Percentiles rank a stretch among this genome's conserved stretches.
Conservation (phyloP, 2,797 vertebrate species). For the Fringilla coelebs region DNA sequence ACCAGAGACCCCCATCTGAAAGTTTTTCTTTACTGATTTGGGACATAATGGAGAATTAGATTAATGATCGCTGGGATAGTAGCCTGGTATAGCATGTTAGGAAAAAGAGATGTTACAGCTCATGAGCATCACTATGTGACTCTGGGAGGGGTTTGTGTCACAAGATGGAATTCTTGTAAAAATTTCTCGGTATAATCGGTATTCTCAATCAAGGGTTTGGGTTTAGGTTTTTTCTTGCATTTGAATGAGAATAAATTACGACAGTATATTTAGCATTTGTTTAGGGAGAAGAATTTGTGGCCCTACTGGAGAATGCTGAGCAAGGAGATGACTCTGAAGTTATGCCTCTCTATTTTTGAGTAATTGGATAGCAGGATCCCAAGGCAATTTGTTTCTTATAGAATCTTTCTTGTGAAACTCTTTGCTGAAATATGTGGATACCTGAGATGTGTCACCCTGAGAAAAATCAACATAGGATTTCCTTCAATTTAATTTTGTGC, state of each 20-base stretch:
- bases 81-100: background rate
- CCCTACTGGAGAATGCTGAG: background rate
- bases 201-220: background rate
- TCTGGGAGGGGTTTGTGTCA: background rate
- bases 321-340: background rate
- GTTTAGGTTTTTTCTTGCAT: background rate
- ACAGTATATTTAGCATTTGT: background rate
- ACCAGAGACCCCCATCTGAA: background rate
- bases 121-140: background rate
- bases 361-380: constrained; percentile 22
- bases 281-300: background rate
- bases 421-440: constrained; percentile 12
- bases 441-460: constrained; percentile 10
- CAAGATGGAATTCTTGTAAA: background rate
- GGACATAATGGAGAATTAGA: background rate
- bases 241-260: background rate
- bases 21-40: background rate
- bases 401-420: background rate
- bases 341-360: background rate
- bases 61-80: background rate
- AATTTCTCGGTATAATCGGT: background rate
- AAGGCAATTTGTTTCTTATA: constrained; percentile 10
- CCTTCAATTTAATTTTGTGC: constrained; percentile 40
- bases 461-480: constrained; percentile 21
- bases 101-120: background rate